These are phyloP conservation scores for Prionailurus viverrinus DNA, from an alignment of 2,113 vertebrate species.

Conservation along the genomic window DNA sequence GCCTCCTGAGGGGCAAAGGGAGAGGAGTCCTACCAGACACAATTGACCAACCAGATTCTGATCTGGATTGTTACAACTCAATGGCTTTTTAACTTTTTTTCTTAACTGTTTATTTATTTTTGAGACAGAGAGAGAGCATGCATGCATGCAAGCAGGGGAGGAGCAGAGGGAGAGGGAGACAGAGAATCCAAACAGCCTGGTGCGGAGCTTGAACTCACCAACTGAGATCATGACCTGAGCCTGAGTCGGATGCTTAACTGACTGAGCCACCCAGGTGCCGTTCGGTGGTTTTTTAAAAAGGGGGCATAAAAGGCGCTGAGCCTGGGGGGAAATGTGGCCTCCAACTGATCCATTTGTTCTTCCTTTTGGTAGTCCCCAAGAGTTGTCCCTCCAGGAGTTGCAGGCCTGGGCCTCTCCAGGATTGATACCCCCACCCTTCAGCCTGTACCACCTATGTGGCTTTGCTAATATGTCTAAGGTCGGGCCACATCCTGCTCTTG, in stretches of 20 bases:
- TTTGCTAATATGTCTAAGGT: neutral
- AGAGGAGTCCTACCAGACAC: neutral
- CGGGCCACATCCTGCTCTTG: fast-evolving
- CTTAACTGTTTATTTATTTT: no score
- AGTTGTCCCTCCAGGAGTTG: fast-evolving
- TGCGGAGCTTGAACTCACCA: no score
- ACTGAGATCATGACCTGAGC: no score
- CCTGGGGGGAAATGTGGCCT: neutral
- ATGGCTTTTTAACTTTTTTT: neutral
- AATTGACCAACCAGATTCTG: neutral
- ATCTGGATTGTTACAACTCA: neutral
- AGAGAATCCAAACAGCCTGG: no score
- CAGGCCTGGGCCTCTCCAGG: fast-evolving
- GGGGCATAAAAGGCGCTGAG: neutral
- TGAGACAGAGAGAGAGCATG: no score
- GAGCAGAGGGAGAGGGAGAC: no score
- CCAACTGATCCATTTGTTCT: fast-evolving
- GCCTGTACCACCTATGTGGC: fast-evolving
- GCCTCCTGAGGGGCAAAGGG: neutral
- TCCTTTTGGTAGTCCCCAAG: fast-evolving
- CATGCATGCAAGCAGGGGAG: no score
- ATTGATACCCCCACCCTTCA: neutral
- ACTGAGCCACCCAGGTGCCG: no score
- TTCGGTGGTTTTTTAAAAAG: neutral
- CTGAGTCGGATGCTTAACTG: no score